Base-by-base conservation (phyloP, 2,113 vertebrate species). In the Rissa tridactyla region DNA sequence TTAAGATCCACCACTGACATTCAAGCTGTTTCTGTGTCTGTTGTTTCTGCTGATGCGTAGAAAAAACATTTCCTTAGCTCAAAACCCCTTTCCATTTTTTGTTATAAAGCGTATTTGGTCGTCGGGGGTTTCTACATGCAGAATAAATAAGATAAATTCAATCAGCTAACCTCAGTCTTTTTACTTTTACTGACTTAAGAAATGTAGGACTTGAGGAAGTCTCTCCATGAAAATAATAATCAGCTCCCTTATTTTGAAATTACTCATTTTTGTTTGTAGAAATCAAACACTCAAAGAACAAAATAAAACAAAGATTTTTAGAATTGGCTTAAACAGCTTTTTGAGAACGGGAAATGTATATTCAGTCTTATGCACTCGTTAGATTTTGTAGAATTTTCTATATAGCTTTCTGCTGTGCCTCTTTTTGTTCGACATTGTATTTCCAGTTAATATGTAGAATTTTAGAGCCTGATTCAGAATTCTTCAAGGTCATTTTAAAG, bases 21-120 rank as follows among this genome's bases (percentile, higher is more conserved):
- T 91, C 76, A 94, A 91, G 90, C 85, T 68, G 44, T 81, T 95
- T 68, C 51, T 91, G 54, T 86, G 38, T 68, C 92, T 91, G 62
- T 78, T 89, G 19, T 91, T 96, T 85, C 69, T 96, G 91, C 64
- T 84, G 86, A 91, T 44, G 57, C 20, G 22, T 15, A 78, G 71
- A 83, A 93, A 97, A 90, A 81, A 32, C 15, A 61, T 58, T 93
- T 92, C 82, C 69, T 47, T 27, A 18, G 46, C 87, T 83, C 58
- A 57, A 94, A 96, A 92, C 10, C 40, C 18, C 72, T 57, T 76
- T 38, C 44, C 5, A 26, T 54, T 65, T 89, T 46, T 76, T 57
- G 9, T n/a, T 32, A 11, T 23, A 70, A 76, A 64, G 17, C 19
- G 23, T 44, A 18, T 83, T 94, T 75, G 49, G 17, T 64, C 6